These are phyloP conservation scores for Sebastolobus alascanus DNA, from an alignment of 2,797 vertebrate genomes.

Conservation along the genomic window DNA sequence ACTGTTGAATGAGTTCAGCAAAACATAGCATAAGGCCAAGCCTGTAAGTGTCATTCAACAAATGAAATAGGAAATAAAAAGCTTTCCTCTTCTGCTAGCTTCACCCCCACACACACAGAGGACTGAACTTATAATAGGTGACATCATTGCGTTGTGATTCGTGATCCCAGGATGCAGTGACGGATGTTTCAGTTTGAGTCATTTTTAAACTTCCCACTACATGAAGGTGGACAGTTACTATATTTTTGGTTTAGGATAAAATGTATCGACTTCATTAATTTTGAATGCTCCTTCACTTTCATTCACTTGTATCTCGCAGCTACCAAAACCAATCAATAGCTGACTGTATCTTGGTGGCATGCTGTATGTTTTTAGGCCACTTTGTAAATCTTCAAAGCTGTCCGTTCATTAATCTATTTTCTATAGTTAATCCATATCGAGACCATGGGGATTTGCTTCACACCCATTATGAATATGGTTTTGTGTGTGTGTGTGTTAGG, in stretches of 20 bases:
- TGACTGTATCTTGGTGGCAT: not conserved
- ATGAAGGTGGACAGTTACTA: not conserved
- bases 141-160: slow-evolving; percentile 24
- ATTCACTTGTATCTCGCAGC: not conserved
- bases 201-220: slow-evolving; percentile 17
- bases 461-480: not conserved
- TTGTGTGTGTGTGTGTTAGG: not conserved
- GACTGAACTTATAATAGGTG: slow-evolving; percentile 41
- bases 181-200: slow-evolving; percentile 18
- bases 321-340: not conserved
- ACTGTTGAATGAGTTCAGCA: slow-evolving; percentile 66
- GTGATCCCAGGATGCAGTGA: slow-evolving; percentile 14
- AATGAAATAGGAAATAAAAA: slow-evolving; percentile 66
- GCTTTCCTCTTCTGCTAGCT: slow-evolving; percentile 37
- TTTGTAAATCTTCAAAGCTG: not conserved
- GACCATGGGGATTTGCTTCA: not conserved
- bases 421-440: not conserved
- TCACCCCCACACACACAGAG: slow-evolving; percentile 34
- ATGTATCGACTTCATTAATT: not conserved
- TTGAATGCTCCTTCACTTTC: not conserved
- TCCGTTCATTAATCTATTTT: not conserved
- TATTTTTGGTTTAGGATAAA: slow-evolving; percentile 1
- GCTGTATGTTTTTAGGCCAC: not conserved
- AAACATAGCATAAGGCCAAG: slow-evolving; percentile 55
- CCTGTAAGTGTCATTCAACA: slow-evolving; percentile 63